Conservation (phyloP, 2,888 invertebrate species). For the Sepiola atlantica region DNA sequence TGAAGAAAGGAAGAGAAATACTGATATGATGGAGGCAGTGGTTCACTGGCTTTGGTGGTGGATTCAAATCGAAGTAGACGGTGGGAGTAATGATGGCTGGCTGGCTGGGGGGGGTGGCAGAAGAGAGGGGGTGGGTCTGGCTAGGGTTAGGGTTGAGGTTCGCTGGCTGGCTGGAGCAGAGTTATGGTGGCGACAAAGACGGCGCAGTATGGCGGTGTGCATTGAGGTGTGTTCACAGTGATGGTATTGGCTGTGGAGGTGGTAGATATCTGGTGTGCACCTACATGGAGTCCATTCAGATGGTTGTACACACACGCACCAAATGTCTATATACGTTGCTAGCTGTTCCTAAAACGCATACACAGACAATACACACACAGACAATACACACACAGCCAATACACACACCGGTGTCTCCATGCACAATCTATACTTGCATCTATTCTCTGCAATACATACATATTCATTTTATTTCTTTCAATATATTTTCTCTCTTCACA, state of each 20-base stretch:
- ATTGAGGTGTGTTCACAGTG: background rate
- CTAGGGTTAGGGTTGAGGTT: background rate
- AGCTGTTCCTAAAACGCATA: background rate
- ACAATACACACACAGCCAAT: background rate
- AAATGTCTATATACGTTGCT: background rate
- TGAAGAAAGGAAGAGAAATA: background rate
- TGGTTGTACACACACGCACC: background rate
- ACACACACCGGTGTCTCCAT: background rate
- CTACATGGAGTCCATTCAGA: background rate
- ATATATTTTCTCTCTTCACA: too few relatives aligned
- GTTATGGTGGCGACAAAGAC: background rate
- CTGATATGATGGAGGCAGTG: slow-evolving; percentile 14
- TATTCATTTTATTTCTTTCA: too few relatives aligned
- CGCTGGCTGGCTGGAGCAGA: background rate
- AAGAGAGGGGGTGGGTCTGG: background rate
- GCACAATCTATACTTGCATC: background rate
- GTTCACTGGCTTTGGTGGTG: background rate
- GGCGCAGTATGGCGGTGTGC: background rate
- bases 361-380: background rate
- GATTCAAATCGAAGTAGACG: background rate
- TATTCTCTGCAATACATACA: background rate
- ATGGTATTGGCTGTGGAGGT: slow-evolving; percentile 21
- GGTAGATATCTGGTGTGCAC: background rate
- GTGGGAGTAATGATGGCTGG: background rate
- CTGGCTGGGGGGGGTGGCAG: background rate